Evolutionary conservation across 1,140 invertebrate genomes (phyloP).

Genomic region (Chrysopa pallens): DNA sequence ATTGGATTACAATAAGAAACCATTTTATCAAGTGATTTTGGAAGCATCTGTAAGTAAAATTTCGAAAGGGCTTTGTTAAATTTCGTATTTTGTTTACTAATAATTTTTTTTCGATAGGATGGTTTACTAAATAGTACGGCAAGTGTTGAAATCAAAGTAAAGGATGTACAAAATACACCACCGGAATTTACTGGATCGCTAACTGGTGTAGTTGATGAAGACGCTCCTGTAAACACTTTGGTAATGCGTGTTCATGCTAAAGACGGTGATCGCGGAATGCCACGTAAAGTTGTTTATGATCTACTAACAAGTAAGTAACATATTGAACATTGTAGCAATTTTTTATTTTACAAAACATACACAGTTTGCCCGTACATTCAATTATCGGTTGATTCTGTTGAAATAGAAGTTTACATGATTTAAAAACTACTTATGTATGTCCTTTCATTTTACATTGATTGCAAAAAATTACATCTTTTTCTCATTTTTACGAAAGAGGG

Average conservation of each 20-base stretch:
- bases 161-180: constrained; percentile 66
- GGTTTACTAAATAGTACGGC: constrained; percentile 53
- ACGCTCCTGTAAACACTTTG: constrained; percentile 65
- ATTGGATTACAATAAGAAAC: constrained; percentile 51
- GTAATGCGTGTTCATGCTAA: constrained; percentile 61
- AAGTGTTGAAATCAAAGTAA: constrained; percentile 54
- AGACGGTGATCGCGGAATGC: constrained; percentile 65
- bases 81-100: background rate
- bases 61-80: background rate
- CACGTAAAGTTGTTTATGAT: constrained; percentile 58
- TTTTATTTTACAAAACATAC: too few relatives aligned
- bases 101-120: constrained; percentile 34
- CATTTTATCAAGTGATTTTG: constrained; percentile 52
- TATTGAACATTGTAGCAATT: background rate
- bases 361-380: too few relatives aligned
- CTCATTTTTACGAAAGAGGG: too few relatives aligned
- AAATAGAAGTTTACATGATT: too few relatives aligned
- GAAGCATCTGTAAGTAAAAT: constrained; percentile 41
- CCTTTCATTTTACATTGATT: too few relatives aligned
- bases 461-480: too few relatives aligned
- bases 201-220: constrained; percentile 63
- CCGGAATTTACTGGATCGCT: constrained; percentile 66
- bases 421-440: too few relatives aligned
- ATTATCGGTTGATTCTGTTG: too few relatives aligned
- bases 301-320: constrained; percentile 57